Conservation (phyloP, 2,113 vertebrate genomes). For the Elachura formosa region DNA sequence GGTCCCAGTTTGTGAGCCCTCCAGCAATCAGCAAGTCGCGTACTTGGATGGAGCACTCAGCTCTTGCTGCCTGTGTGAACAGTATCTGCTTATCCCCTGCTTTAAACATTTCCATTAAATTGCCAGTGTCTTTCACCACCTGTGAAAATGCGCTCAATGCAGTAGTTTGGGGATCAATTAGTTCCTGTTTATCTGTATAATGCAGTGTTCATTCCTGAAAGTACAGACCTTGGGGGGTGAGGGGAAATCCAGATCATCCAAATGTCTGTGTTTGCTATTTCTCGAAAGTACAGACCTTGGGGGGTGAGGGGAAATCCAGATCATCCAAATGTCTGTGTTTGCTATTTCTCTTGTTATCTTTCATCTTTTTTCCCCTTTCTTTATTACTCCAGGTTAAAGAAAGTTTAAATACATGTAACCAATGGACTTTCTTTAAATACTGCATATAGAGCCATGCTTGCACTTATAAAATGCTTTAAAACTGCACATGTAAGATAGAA, state of each 20-base stretch:
- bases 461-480: neutral
- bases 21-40: rapidly evolving
- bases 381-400: neutral
- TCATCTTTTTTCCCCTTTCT: no score
- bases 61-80: no score
- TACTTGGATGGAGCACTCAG: neutral
- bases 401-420: neutral
- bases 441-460: neutral
- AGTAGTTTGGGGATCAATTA: neutral
- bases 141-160: neutral
- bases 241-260: neutral
- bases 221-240: rapidly evolving
- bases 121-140: neutral
- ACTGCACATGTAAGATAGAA: rapidly evolving
- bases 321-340: neutral
- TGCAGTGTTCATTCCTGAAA: neutral
- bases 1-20: neutral
- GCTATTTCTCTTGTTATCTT: neutral
- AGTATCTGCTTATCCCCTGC: rapidly evolving
- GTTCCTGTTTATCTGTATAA: neutral
- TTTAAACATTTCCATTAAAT: neutral
- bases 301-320: neutral
- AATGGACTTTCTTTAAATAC: neutral
- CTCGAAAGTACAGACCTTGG: neutral
- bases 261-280: neutral